Evolutionary conservation across 2,113 vertebrate genomes (phyloP), one percentile per base, ranked within the genome.

Genomic region (Morone saxatilis): DNA sequence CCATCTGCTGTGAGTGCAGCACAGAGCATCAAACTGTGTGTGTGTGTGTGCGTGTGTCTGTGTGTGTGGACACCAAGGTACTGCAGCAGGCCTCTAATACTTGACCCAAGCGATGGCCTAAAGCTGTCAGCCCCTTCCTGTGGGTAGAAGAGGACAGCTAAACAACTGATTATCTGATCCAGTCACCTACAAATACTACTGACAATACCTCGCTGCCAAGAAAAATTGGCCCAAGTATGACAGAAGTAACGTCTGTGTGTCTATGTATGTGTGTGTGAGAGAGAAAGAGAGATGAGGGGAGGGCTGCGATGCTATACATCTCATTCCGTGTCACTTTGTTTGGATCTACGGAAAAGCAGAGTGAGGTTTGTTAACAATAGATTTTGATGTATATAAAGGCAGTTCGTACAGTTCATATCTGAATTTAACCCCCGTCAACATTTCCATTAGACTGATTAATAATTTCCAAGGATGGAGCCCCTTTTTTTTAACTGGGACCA

Each of bases 91-190:
- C 80, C 78, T 73, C 76, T 84, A 65, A 85, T 85, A 80, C 22
- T 51, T 89, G 87, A 92, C 91, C 92, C 86, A 69, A 77, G 83
- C 80, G 85, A 86, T 80, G 88, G 88, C 86, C 83, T 82, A 78
- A 90, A 93, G 91, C 91, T 92, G 90, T 91, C 92, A 90, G 78
- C 89, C 91, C 84, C 78, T 86, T 85, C 85, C 86, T 89, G 81
- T 74, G 74, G 78, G 84, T 81, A 84, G 78, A 85, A 80, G 63
- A 78, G 69, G 80, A 78, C 77, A 70, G 76, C 85, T 76, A 87
- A 91, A 93, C 80, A 91, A 89, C 83, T 90, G 82, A 89, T 86
- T 89, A 86, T 90, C 79, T 84, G 80, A 87, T 89, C 75, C 62
- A 80, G 63, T 90, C 59, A 82, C 81, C 82, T 76, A 80, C 83